Base-by-base conservation (phyloP, 2,797 vertebrate species). In the Acanthornis magna region DNA sequence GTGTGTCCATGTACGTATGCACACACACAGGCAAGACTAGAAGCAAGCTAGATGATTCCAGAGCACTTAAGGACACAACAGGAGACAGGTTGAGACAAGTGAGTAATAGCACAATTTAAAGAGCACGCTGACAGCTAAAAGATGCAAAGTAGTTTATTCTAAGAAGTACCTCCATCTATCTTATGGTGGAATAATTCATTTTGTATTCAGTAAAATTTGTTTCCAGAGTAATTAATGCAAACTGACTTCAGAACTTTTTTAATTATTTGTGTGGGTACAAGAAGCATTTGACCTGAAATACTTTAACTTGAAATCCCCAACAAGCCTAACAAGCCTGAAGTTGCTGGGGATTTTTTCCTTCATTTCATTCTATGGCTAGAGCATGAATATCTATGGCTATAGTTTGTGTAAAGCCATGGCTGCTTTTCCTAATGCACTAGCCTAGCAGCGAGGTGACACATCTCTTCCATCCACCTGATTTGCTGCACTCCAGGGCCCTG, bases 101-200 rank as follows among this genome's bases (percentile, higher is more conserved):
- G 85, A 61, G 72, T 72, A 93, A 91, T 67, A 95, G 81, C 3
- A 54, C 38, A 72, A 68, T 84, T 75, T 81, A 76, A 66, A 86
- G 53, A 79, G 63, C 67, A 74, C 2, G 54, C 92, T 95, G 81
- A 87, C 82, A 94, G 85, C 77, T 79, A 60, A 73, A 85, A 95
- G 80, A 96, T 96, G 95, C 80, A 91, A 94, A 95, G 73, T 21
- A 90, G 85, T 57, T 95, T 91, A 88, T 95, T 91, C 91, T 84
- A 73, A 85, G 70, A 93, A 95, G 73, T 71, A 84, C 32, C 67
- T 94, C 43, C 57, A 45, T 70, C 42, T 94, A 47, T 57, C 85
- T 90, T 79, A 82, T 16, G 42, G 80, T 61, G 26, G 77, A 94
- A 91, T 93, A 91, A 94, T 92, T 94, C 4, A 88, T 90, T 90